These are phyloP conservation scores for Cyanoderma ruficeps DNA, from an alignment of 2,113 vertebrate genomes.

Conservation along the genomic window DNA sequence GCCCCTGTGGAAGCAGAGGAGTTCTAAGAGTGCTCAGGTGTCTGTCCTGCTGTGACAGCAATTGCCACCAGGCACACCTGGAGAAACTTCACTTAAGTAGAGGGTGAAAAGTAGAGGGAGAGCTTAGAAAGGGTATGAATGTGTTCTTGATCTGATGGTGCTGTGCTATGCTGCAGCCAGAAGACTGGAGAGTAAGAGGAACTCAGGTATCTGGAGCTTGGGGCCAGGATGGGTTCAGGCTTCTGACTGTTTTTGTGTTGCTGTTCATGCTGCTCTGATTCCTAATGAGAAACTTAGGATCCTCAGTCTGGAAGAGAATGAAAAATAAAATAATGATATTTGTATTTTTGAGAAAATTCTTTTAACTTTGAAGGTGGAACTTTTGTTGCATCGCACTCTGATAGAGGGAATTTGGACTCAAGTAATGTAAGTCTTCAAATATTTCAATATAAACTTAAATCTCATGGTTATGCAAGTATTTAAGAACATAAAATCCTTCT, in stretches of 20 bases:
- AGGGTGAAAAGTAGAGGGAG: not conserved
- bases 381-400: not conserved
- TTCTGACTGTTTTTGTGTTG: not conserved
- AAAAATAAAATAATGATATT: not conserved
- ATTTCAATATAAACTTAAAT: not conserved
- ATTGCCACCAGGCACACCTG: not conserved
- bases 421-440: not conserved
- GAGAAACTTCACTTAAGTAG: not conserved
- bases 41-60: not conserved
- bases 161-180: fast-evolving
- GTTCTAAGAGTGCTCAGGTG: not conserved
- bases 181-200: not conserved
- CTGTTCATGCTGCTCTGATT: not conserved
- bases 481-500: not conserved
- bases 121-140: fast-evolving
- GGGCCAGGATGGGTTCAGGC: not conserved
- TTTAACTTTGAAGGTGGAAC: not conserved
- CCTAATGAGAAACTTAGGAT: not conserved
- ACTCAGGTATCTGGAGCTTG: not conserved
- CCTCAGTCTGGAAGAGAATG: not conserved
- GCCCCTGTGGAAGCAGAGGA: not conserved
- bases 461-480: fast-evolving
- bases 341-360: not conserved
- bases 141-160: fast-evolving
- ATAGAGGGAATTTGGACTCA: not conserved